Evolutionary conservation across 2,888 invertebrate species (phyloP).

Genomic region (Diarsia dahlii): DNA sequence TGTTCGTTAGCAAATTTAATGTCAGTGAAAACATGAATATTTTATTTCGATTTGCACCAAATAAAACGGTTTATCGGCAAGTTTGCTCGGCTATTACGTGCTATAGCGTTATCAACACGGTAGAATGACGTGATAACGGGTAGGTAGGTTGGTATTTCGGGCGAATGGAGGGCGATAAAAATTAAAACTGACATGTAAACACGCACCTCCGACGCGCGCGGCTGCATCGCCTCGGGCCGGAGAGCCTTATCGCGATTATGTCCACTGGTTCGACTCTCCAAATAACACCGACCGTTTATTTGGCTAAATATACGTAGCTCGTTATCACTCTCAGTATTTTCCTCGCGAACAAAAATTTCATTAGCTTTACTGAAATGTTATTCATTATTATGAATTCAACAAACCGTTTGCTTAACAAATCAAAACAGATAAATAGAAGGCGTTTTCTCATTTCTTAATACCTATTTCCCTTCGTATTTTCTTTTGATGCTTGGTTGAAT

Average conservation of each 20-base stretch:
- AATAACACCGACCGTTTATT: slow-evolving; percentile 58
- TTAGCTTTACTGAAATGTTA: slow-evolving; percentile 26
- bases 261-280: slow-evolving; percentile 66
- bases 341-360: slow-evolving; percentile 23
- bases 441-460: slow-evolving; percentile 82
- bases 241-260: slow-evolving; percentile 74
- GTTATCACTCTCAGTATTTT: slow-evolving; percentile 34
- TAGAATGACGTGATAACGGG: slow-evolving; percentile 84
- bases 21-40: slow-evolving; percentile 52
- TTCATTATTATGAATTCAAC: slow-evolving; percentile 61
- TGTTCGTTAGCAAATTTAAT: slow-evolving; percentile 48
- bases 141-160: slow-evolving; percentile 80
- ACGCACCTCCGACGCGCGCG: slow-evolving; percentile 73
- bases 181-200: slow-evolving; percentile 82
- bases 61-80: slow-evolving; percentile 74
- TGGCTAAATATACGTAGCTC: slow-evolving; percentile 42
- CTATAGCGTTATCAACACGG: slow-evolving; percentile 81
- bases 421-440: slow-evolving; percentile 81
- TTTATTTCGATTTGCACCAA: slow-evolving; percentile 65
- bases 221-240: slow-evolving; percentile 75
- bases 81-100: slow-evolving; percentile 78
- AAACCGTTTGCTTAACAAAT: slow-evolving; percentile 78
- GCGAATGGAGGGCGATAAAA: slow-evolving; percentile 83
- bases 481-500: slow-evolving; percentile 88
- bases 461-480: slow-evolving; percentile 82